Evolutionary conservation across 2,113 vertebrate species (phyloP), one percentile per base, ranked within the genome.

Genomic region (Coregonus clupeaformis): DNA sequence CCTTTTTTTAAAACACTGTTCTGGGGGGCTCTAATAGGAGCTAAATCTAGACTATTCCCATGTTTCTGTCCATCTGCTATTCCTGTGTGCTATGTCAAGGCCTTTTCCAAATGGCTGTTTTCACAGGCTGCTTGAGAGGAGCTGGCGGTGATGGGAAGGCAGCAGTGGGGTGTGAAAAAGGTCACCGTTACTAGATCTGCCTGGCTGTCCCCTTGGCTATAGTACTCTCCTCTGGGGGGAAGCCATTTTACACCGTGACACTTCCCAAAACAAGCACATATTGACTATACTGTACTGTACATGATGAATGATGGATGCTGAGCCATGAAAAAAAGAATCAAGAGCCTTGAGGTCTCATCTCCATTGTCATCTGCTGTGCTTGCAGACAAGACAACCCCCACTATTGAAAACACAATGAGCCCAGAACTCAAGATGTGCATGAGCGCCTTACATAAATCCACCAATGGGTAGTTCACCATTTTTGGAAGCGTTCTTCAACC

Each of bases 21-120:
- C 57, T 16, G n/a, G 5, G 6, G n/a, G n/a, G 6, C 3, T 60
- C 16, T 22, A n/a, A 60, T 60, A 22, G n/a, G 57, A 9, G 57
- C 16, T 60, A 70, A 71, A 79, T 76, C 74, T 22, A 69, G 73
- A 30, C 47, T 68, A 27, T 69, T 75, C 45, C 71, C 60, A 69
- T 79, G 69, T 76, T 66, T 78, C 73, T 59, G 25, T 63, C 36
- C 9, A 42, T 42, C 52, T 55, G 16, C 13, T 20, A 55, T 55
- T 20, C 52, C 52, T 5, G 18, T 55, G 14, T 55, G 52, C 52
- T 55, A 16, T 20, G 30, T 71, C 32, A 52, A 3, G 27, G 67
- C 74, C n/a, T 82, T 84, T 81, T 82, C 59, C 36, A 80, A 79
- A 74, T 57, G 74, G 68, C 22, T 25, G 65, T 76, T 84, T 80